Percentiles rank a stretch among this genome's conserved stretches.
Conservation (phyloP, 2,797 vertebrate genomes). For the Hephaestus fuliginosus region DNA sequence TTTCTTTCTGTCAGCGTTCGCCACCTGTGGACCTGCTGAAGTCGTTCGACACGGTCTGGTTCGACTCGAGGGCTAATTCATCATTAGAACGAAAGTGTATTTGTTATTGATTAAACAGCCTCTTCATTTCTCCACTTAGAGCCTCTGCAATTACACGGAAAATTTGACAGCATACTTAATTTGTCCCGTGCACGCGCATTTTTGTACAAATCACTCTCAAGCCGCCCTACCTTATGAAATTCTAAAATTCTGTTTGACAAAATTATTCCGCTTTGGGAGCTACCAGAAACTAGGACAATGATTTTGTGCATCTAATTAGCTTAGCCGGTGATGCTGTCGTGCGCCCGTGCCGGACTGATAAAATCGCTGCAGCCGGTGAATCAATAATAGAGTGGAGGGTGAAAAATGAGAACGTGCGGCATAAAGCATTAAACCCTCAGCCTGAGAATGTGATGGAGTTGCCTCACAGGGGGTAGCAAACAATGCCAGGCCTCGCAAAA, state of each 20-base stretch:
- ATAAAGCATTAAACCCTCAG: conserved; percentile 54
- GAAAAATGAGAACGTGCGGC: conserved; percentile 67
- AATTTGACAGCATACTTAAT: conserved; percentile 33
- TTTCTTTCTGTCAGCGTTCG: conserved; percentile 18
- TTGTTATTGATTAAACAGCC: conserved; percentile 44
- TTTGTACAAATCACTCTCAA: conserved; percentile 12
- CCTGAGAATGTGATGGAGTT: conserved; percentile 35
- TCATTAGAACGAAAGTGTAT: conserved; percentile 51
- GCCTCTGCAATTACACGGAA: conserved; percentile 36
- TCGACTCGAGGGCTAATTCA: conserved; percentile 43
- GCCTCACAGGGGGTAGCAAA: conserved; percentile 39
- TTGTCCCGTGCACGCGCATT: neutral
- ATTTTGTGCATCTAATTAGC: conserved; percentile 60
- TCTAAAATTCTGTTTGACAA: conserved; percentile 6
- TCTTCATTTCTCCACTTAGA: conserved; percentile 42
- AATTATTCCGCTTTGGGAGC: conserved; percentile 11
- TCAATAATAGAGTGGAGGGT: conserved; percentile 64
- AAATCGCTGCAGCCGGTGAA: conserved; percentile 66
- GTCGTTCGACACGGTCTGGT: conserved; percentile 19
- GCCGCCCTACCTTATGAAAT: conserved; percentile 13
- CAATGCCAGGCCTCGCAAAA: conserved; percentile 37
- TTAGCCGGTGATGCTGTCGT: conserved; percentile 30
- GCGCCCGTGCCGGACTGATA: conserved; percentile 47
- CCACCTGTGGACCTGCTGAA: conserved; percentile 17
- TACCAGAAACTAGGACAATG: conserved; percentile 12